Percentiles rank a stretch among this genome's conserved stretches.
Conservation (phyloP, 2,888 invertebrate species). For the Exephanes ischioxanthus region DNA sequence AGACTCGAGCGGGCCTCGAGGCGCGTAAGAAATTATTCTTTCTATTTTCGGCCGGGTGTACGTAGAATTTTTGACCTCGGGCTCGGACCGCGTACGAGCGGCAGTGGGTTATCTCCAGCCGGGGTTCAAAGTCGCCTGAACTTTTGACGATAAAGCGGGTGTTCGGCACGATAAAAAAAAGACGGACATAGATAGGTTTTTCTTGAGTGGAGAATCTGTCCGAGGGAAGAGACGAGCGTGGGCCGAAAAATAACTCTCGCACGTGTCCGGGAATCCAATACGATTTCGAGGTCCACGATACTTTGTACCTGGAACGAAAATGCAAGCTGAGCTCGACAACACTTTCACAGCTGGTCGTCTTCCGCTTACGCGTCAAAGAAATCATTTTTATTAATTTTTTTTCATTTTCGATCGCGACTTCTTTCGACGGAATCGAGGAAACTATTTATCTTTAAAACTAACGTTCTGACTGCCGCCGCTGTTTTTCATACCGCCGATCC, state of each 20-base stretch:
- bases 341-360: neutral
- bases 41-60: constrained; percentile 34
- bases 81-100: constrained; percentile 59
- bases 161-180: constrained; percentile 44
- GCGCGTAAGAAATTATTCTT: constrained; percentile 1
- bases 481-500: constrained; percentile 9
- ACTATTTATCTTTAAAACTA: constrained; percentile 12
- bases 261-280: neutral
- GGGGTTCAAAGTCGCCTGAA: constrained; percentile 76
- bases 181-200: constrained; percentile 53
- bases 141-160: constrained; percentile 74
- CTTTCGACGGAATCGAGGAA: neutral
- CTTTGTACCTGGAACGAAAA: constrained; percentile 11
- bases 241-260: neutral
- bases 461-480: neutral
- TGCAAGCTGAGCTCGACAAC: neutral
- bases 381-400: neutral
- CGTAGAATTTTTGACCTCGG: constrained; percentile 19
- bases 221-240: neutral
- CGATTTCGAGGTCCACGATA: neutral
- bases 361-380: neutral
- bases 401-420: neutral
- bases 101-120: constrained; percentile 77
- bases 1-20: neutral
- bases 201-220: neutral